Percentiles rank a stretch among this genome's conserved stretches.
Conservation (phyloP, 2,113 vertebrate species). For the Corapipo altera region DNA sequence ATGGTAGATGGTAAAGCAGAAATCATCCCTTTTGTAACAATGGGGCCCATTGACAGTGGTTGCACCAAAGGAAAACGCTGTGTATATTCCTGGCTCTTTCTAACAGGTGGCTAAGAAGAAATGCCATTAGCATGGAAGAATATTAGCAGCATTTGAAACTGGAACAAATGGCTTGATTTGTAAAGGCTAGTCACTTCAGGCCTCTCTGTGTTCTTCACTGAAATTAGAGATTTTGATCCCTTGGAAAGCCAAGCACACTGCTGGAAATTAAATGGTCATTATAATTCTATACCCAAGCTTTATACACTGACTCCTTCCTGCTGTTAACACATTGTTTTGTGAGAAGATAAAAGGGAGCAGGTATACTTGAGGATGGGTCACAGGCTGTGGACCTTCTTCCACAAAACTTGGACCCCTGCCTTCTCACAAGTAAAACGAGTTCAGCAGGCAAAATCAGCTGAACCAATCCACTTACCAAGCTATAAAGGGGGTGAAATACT, state of each 20-base stretch:
- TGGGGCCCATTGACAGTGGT: not conserved
- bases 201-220: not conserved
- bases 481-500: not conserved
- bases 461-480: not conserved
- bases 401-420: not conserved
- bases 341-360: not conserved
- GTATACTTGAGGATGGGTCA: not conserved
- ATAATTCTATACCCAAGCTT: not conserved
- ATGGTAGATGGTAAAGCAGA: not conserved
- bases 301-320: not conserved
- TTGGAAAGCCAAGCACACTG: not conserved
- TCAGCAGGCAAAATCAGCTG: not conserved
- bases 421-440: not conserved
- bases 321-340: not conserved
- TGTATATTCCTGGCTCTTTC: not conserved
- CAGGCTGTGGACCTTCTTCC: not conserved
- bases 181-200: not conserved
- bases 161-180: not conserved
- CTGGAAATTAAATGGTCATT: not conserved
- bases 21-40: not conserved
- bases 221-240: constrained; percentile 10
- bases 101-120: not conserved
- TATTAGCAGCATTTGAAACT: not conserved
- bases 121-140: not conserved
- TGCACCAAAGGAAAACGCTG: not conserved